phyloP scores from a whole-genome alignment of 2,113 vertebrate species.

The Lasiurus cinereus region DNA sequence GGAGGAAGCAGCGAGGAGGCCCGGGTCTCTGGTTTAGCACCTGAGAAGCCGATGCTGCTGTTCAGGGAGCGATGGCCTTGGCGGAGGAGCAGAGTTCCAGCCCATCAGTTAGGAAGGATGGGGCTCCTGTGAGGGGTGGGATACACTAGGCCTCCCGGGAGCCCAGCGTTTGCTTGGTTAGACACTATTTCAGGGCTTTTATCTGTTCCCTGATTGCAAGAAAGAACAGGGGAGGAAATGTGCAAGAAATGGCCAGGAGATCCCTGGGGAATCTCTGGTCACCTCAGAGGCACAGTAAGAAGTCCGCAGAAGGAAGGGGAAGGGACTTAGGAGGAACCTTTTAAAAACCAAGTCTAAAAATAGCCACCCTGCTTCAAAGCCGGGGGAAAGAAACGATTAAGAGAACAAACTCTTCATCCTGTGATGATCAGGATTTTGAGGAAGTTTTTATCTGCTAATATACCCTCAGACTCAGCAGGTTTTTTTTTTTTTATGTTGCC shows the following conservation, averaged over 20 bases:
- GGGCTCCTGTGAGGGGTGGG: background rate
- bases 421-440: background rate
- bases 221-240: background rate
- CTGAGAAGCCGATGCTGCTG: background rate
- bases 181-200: background rate
- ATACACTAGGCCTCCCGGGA: background rate
- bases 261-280: background rate
- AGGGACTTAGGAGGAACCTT: background rate
- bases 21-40: background rate
- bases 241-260: background rate
- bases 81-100: background rate
- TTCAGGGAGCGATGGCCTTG: background rate
- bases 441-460: background rate
- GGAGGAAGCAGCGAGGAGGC: too few species aligned
- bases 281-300: background rate
- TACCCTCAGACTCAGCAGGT: background rate
- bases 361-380: background rate
- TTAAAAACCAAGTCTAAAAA: conserved; percentile 29
- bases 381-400: background rate
- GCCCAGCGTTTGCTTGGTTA: background rate
- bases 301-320: background rate
- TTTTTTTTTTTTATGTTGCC: background rate
- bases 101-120: background rate
- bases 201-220: background rate
- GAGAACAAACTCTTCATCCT: background rate